These are phyloP conservation scores for Rhinella marina DNA, from an alignment of 2,797 vertebrate genomes.

Conservation along the genomic window DNA sequence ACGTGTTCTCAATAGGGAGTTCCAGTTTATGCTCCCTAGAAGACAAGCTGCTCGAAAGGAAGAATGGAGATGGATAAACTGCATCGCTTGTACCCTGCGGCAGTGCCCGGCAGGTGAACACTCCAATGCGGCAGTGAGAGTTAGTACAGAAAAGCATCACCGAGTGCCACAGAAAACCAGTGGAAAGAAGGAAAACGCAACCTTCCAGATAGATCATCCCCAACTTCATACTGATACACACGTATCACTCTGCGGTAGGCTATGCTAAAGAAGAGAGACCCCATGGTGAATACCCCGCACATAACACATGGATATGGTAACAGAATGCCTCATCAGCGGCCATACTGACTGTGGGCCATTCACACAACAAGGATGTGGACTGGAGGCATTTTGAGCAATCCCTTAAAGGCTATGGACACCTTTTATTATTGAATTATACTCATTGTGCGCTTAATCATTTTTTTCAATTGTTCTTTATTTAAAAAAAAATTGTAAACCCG, in stretches of 20 bases:
- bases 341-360: background rate
- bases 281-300: slow-evolving; percentile 71
- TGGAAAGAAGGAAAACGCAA: slow-evolving; percentile 79
- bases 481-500: no score
- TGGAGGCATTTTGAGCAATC: no score
- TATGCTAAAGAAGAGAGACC: slow-evolving; percentile 90
- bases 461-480: no score
- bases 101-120: background rate
- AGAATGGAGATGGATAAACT: no score
- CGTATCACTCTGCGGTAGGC: slow-evolving; percentile 95
- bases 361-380: background rate
- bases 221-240: slow-evolving; percentile 98
- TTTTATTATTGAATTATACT: no score
- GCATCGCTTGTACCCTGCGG: background rate
- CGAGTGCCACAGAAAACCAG: slow-evolving; percentile 70
- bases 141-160: slow-evolving; percentile 83
- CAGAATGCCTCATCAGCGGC: background rate
- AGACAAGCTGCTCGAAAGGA: no score
- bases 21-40: no score
- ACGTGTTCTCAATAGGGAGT: no score
- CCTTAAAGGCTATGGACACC: no score
- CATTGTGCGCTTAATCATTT: no score
- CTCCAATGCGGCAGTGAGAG: slow-evolving; percentile 69
- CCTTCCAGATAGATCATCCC: slow-evolving; percentile 99
- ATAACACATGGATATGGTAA: slow-evolving; percentile 50